Evolutionary conservation across 2,113 vertebrate species (phyloP).

Genomic region (Crocuta crocuta): DNA sequence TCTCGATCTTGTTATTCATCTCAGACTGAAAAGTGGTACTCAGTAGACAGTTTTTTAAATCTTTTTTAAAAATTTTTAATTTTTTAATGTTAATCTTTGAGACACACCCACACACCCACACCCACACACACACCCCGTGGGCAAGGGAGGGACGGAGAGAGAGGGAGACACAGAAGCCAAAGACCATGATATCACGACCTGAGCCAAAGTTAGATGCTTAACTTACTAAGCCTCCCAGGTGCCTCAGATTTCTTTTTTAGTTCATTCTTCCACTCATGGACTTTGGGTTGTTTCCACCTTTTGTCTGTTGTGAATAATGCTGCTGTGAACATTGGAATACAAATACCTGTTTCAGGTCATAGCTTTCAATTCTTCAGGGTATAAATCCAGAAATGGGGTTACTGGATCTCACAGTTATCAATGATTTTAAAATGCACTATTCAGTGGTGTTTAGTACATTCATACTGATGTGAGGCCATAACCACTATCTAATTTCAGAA

Average conservation of each 20-base stretch:
- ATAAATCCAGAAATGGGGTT: not conserved
- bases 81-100: too few species aligned
- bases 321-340: not conserved
- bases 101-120: too few species aligned
- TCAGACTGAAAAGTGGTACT: not conserved
- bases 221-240: too few species aligned
- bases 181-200: too few species aligned
- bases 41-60: not conserved
- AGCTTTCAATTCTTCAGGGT: not conserved
- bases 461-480: not conserved
- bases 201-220: too few species aligned
- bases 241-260: too few species aligned
- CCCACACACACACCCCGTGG: too few species aligned
- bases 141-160: too few species aligned
- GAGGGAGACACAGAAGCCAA: too few species aligned
- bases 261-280: not conserved
- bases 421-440: not conserved
- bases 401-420: not conserved
- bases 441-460: not conserved
- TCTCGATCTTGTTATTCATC: not conserved
- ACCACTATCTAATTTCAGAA: not conserved
- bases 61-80: too few species aligned
- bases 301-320: not conserved
- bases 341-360: not conserved
- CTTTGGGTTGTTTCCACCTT: not conserved